Evolutionary conservation across 1,140 invertebrate genomes (phyloP), one percentile per base, ranked within the genome.

Genomic region (Drosophila lini): DNA sequence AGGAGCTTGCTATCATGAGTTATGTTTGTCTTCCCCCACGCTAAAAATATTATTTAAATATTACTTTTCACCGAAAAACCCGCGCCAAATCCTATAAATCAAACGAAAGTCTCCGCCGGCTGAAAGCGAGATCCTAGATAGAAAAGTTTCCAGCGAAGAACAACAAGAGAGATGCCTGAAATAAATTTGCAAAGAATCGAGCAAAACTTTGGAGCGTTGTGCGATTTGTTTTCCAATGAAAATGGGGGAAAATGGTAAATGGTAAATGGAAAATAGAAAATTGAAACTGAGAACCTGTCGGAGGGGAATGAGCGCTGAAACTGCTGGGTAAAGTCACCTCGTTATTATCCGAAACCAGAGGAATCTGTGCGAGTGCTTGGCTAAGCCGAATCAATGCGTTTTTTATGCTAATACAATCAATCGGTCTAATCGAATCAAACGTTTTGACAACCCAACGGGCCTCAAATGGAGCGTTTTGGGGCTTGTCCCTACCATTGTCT

Each of bases 341-440:
- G 61, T 44, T 32, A 61, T 41, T 32, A 22, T 63, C 61, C 15
- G 0, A 36, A 16, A 19, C 53, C 53, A 41, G 28, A 10, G 36
- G 41, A 53, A 75, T 76, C 57, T 62, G 32, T 63, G 47, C 25
- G 16, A 25, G 60, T 80, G 81, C 81, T 82, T 61, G 73, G 74
- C 61, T 76, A 83, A 80, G 65, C 76, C 77, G 81, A 86, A 88
- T 88, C 82, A 86, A 86, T 89, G 83, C 73, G 76, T 77, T 80
- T 83, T 74, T 75, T 88, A 86, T 86, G 83, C 71, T 86, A 86
- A 86, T 86, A 74, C 83, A 89, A 86, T 89, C 84, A 86, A 85
- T 85, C 75, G 75, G 82, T 86, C 77, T 86, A 86, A 86, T 86
- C 84, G 84, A 86, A 86, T 86, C 84, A 86, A 86, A 80, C 77